Evolutionary conservation across 2,888 invertebrate species (phyloP).

Genomic region (Odontocerum albicorne): DNA sequence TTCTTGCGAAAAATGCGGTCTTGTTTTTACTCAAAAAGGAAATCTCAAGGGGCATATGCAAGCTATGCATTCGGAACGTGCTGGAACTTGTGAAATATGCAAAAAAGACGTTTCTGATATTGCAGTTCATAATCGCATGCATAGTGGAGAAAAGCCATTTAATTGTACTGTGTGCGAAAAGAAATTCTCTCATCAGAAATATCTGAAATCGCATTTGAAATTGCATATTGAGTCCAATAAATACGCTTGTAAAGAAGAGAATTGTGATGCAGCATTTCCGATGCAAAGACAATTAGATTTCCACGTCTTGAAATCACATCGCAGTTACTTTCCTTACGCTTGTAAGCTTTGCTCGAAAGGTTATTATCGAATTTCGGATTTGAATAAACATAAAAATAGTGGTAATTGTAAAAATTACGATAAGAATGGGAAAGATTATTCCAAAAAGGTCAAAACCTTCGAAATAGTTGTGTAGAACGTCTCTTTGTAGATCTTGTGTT

Average conservation of each 20-base stretch:
- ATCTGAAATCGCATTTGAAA: constrained; percentile 49
- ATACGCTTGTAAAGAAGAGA: constrained; percentile 50
- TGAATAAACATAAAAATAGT: constrained; percentile 10
- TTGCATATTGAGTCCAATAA: constrained; percentile 49
- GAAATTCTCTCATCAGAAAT: constrained; percentile 46
- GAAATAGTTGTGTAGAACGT: no score
- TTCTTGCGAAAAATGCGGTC: constrained; percentile 50
- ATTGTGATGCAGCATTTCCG: constrained; percentile 50
- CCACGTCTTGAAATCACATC: constrained; percentile 51
- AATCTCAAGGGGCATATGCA: constrained; percentile 58
- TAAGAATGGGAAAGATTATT: no score
- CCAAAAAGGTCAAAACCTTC: no score
- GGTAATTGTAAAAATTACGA: constrained; percentile 15
- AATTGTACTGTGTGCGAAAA: constrained; percentile 48
- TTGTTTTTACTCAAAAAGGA: constrained; percentile 57
- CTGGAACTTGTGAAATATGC: constrained; percentile 57
- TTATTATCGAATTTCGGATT: constrained; percentile 6
- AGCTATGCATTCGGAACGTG: constrained; percentile 59
- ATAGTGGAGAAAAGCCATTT: constrained; percentile 58
- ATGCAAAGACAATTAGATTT: constrained; percentile 51
- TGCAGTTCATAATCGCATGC: constrained; percentile 58
- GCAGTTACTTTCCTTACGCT: constrained; percentile 49
- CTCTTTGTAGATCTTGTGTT: no score
- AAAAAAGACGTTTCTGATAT: constrained; percentile 58
- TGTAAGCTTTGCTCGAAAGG: constrained; percentile 41